Evolutionary conservation across 2,888 invertebrate species (phyloP).

Genomic region (Desoria tigrina): DNA sequence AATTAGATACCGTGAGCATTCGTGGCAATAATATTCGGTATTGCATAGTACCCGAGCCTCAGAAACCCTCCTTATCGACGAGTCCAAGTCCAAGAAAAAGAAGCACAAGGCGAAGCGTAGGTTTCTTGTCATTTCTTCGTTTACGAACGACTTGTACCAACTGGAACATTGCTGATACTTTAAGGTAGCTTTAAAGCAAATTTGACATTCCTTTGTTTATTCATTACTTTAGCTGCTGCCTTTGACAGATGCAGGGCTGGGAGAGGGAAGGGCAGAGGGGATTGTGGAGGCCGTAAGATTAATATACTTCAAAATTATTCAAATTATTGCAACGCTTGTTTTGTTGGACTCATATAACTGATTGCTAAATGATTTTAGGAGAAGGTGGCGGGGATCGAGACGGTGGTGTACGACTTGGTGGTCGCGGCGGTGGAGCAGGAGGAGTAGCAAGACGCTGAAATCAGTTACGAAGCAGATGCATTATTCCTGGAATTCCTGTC

Average conservation of each 20-base stretch:
- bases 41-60: slow-evolving; percentile 95
- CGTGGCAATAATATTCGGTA: slow-evolving; percentile 94
- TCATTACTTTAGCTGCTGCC: slow-evolving; percentile 61
- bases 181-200: no score
- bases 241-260: slow-evolving; percentile 48
- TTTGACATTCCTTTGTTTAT: no score
- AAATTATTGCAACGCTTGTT: no score
- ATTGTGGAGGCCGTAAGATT: slow-evolving; percentile 31
- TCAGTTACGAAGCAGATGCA: not conserved
- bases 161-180: slow-evolving; percentile 3
- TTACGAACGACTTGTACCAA: not conserved
- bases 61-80: slow-evolving; percentile 93
- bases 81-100: slow-evolving; percentile 90
- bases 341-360: no score
- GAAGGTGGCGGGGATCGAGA: slow-evolving; percentile 40
- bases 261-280: slow-evolving; percentile 43
- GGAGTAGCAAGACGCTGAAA: not conserved
- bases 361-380: slow-evolving; percentile 5
- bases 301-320: no score
- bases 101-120: slow-evolving; percentile 74
- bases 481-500: not conserved
- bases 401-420: slow-evolving; percentile 33
- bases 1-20: slow-evolving; percentile 91
- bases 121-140: slow-evolving; percentile 10
- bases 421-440: slow-evolving; percentile 32